Base-by-base conservation (phyloP, 2,113 vertebrate genomes). In the Anoura caudifer region DNA sequence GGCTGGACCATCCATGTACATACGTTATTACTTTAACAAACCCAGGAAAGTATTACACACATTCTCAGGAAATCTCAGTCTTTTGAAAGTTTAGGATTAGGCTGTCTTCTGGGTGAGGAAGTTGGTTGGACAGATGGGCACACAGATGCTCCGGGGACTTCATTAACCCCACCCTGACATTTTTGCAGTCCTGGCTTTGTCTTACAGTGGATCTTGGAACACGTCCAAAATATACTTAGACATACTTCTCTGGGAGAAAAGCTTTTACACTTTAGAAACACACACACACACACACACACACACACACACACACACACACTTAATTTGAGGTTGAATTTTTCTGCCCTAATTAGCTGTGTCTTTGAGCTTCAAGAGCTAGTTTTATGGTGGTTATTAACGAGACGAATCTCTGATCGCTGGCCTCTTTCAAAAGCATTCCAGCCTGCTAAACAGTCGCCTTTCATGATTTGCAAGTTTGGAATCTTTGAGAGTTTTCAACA, bases 301-400 rank as follows among this genome's bases (percentile, higher is more conserved):
- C 76, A 28, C 65, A 28, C 52, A 20, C 72, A 69, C 87, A 91
- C 87, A 31, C 80, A 67, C 61, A 3, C 91, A 98, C 98, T 98
- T 98, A 98, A 98, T 98, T 98, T 98, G 97, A 70, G 92, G 97
- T 98, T 92, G 85, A 88, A 97, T 98, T 98, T 97, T 98, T 97
- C 97, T 97, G 81, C 97, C 97, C 98, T 98, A 98, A 98, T 98
- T 98, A 98, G 96, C 97, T 98, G 96, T 88, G 83, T 98, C 98
- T 98, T 98, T 96, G 97, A 97, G 96, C 94, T 97, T 98, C 94
- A 97, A 96, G 97, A 98, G 95, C 84, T 28, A 81, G 97, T 98
- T 98, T 98, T 98, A 97, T 97, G 96, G 90, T 54, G 94, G 93
- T 98, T 98, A 98, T 97, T 98, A 98, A 94, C 45, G 83, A 98